These are phyloP conservation scores for Perca schrenkii DNA, from an alignment of 2,113 vertebrate genomes.

Conservation along the genomic window DNA sequence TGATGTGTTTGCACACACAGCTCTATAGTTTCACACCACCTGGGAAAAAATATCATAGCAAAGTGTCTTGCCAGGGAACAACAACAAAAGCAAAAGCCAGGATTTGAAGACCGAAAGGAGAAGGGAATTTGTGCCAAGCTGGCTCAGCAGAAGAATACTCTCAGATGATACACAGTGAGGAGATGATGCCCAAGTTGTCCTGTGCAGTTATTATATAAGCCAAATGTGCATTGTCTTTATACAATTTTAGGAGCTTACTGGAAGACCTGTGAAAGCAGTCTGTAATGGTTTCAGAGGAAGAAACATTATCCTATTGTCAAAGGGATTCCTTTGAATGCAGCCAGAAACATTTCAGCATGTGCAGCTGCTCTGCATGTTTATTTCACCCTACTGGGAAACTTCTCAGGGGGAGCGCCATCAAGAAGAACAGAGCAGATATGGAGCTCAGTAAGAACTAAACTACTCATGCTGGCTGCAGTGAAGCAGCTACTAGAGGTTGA, in stretches of 20 bases:
- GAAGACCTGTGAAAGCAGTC: conserved; percentile 44
- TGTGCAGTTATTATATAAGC: conserved; percentile 24
- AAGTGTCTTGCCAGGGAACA: conserved; percentile 40
- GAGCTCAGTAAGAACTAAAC: conserved; percentile 25
- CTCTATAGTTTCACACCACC: conserved; percentile 50
- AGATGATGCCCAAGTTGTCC: conserved; percentile 16
- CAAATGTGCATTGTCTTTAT: conserved; percentile 36
- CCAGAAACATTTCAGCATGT: conserved; percentile 42
- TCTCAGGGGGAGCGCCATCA: conserved; percentile 28
- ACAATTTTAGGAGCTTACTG: conserved; percentile 40
- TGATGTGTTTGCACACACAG: conserved; percentile 57
- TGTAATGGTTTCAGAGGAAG: conserved; percentile 43
- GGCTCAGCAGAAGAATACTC: conserved; percentile 18
- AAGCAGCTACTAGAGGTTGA: conserved; percentile 19
- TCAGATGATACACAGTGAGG: conserved; percentile 5
- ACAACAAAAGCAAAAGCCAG: conserved; percentile 42
- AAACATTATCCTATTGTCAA: conserved; percentile 47
- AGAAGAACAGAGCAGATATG: neutral
- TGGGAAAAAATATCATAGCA: conserved; percentile 47
- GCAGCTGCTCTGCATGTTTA: conserved; percentile 47
- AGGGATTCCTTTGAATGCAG: conserved; percentile 49
- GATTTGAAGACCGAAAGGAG: conserved; percentile 40
- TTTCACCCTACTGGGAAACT: conserved; percentile 49
- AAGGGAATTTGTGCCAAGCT: conserved; percentile 24
- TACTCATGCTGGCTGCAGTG: conserved; percentile 13